Percentiles rank a stretch among this genome's conserved stretches.
Conservation (phyloP, 1,140 invertebrate genomes). For the Drosophila takahashii region DNA sequence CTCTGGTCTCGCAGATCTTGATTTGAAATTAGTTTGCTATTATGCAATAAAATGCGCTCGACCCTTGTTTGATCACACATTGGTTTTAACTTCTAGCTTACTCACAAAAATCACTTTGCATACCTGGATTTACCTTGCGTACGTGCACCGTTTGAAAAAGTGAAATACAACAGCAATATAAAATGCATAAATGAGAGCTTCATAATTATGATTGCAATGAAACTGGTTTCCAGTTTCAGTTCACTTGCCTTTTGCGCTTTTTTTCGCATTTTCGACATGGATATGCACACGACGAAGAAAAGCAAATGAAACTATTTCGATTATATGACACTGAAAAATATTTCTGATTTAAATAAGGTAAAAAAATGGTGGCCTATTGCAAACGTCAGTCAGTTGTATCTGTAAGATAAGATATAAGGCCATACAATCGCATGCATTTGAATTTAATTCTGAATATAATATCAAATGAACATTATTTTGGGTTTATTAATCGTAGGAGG, state of each 20-base stretch:
- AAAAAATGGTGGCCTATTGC: not conserved
- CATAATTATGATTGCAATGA: constrained; percentile 47
- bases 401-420: not conserved
- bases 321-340: constrained; percentile 3
- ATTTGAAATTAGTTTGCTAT: constrained; percentile 18
- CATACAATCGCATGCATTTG: not conserved
- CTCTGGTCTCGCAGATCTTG: constrained; percentile 17
- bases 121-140: constrained; percentile 19
- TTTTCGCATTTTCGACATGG: constrained; percentile 7
- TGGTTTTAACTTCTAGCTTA: constrained; percentile 11
- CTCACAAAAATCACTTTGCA: constrained; percentile 7
- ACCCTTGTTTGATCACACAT: constrained; percentile 18
- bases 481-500: no score
- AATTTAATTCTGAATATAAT: not conserved
- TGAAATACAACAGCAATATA: not conserved
- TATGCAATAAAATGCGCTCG: constrained; percentile 31
- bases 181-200: constrained; percentile 23
- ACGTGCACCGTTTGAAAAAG: constrained; percentile 23
- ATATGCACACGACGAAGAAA: constrained; percentile 9
- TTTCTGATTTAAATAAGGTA: not conserved
- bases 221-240: constrained; percentile 43
- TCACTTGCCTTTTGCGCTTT: constrained; percentile 14
- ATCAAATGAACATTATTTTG: no score
- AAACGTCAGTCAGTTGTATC: not conserved
- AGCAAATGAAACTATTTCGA: constrained; percentile 13